Conservation (phyloP, 2,113 vertebrate species). For the Thryonomys swinderianus region DNA sequence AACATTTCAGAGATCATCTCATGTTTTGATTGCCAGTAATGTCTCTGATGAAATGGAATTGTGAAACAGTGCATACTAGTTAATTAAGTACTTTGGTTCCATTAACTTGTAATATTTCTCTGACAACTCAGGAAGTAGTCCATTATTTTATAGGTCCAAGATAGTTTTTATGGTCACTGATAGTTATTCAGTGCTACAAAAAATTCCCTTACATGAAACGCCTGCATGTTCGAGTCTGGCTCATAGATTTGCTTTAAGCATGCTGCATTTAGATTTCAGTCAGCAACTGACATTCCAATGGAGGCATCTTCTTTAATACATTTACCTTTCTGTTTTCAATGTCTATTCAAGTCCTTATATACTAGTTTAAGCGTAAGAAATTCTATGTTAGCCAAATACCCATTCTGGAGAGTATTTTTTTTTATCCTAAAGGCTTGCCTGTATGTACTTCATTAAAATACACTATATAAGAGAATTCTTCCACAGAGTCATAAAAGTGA, state of each 20-base stretch:
- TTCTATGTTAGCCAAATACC: not conserved
- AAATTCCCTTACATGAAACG: not conserved
- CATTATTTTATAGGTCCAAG: not conserved
- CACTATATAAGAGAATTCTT: not conserved
- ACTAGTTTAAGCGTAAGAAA: constrained; percentile 13
- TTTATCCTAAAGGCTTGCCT: not conserved
- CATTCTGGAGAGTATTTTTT: not conserved
- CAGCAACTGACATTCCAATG: not conserved
- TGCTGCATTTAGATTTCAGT: not conserved
- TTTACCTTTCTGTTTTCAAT: not conserved
- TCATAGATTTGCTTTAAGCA: not conserved
- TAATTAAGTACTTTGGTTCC: not conserved
- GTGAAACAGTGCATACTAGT: not conserved
- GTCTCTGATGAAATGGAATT: not conserved
- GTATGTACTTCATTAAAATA: not conserved
- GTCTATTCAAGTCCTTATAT: not conserved
- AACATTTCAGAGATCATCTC: not conserved
- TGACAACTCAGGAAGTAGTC: constrained; percentile 10
- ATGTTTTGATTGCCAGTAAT: not conserved
- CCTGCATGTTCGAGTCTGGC: not conserved
- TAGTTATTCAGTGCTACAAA: not conserved
- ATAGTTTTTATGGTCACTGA: not conserved
- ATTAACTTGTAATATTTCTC: not conserved
- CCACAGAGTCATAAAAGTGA: not conserved
- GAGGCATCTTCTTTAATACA: not conserved